Evolutionary conservation across 2,888 invertebrate species (phyloP), one percentile per base, ranked within the genome.

Genomic region (Plebejus melissa): DNA sequence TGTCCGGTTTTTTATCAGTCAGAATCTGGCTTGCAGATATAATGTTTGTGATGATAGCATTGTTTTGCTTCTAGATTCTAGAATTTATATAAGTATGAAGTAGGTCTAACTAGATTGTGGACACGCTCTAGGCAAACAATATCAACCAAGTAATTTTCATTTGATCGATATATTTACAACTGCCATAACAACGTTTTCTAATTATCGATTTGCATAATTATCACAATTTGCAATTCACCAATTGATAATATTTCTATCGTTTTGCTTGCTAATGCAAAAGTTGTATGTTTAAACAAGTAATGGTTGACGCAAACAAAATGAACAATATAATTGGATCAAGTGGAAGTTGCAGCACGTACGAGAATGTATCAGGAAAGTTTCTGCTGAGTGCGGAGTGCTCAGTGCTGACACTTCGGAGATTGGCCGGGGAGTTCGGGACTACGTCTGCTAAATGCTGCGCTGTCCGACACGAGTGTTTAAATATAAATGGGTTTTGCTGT

Each of bases 401-500:
- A 9, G 58, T 58, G 60, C 77, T 76, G 75, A 78, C 78, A 76
- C 60, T 75, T 69, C 72, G 58, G 77, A 79, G 81, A 80, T 81
- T 81, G 80, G 77, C 74, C 74, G 74, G 81, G 80, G 80, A 80
- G 79, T 80, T 80, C 77, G 79, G 77, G 78, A 60, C 74, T 28
- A 11, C 32, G 13, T 32, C 65, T 65, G 11, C 28, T 65, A 32
- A 65, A 65, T 65, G 65, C 13, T 36, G 32, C 32, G 65, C 65
- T 65, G 32, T 65, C 65, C 65, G 65, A 32, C 13, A 13, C 54
- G 4, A 9, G 4, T 65, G 65, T 36, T 32, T 11, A 65, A 65
- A 65, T 65, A 65, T 65, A 65, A 58, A 58, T 58, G 9, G 9
- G 6, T 58, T 65, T 65, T 11, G 4, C 54, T 58, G 58, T 1